These are phyloP conservation scores for Brachionus rotundiformis DNA, from an alignment of 1,140 invertebrate genomes.

Conservation along the genomic window DNA sequence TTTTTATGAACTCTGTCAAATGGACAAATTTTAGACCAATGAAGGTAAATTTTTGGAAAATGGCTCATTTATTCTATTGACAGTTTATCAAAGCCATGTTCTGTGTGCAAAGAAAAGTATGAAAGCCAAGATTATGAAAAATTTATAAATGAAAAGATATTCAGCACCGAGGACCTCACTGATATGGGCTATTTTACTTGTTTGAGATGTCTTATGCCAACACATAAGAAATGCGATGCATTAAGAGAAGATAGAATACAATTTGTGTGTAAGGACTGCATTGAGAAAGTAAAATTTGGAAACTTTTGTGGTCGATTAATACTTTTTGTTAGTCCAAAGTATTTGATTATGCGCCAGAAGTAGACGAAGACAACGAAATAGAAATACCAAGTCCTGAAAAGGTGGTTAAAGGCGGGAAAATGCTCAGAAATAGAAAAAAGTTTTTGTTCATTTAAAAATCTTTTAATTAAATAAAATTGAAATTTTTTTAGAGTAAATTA, in stretches of 20 bases:
- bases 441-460: not conserved
- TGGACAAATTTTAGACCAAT: constrained; percentile 13
- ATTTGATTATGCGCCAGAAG: not conserved
- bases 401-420: not conserved
- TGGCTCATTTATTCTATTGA: not conserved
- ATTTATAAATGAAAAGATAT: not conserved
- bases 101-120: not conserved
- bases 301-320: not conserved
- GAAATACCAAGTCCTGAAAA: not conserved
- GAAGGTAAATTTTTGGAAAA: not conserved
- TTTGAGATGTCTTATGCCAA: not conserved
- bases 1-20: not conserved
- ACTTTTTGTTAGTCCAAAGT: too few species aligned
- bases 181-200: not conserved
- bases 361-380: not conserved
- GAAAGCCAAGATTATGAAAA: not conserved
- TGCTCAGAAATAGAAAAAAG: not conserved
- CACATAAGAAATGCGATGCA: not conserved
- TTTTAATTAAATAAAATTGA: too few species aligned
- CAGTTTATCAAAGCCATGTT: not conserved
- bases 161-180: not conserved
- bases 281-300: not conserved
- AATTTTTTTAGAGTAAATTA: not conserved
- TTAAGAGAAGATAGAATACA: not conserved
- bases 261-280: not conserved